Evolutionary conservation across 2,113 vertebrate genomes (phyloP).

Genomic region (Axis porcinus): DNA sequence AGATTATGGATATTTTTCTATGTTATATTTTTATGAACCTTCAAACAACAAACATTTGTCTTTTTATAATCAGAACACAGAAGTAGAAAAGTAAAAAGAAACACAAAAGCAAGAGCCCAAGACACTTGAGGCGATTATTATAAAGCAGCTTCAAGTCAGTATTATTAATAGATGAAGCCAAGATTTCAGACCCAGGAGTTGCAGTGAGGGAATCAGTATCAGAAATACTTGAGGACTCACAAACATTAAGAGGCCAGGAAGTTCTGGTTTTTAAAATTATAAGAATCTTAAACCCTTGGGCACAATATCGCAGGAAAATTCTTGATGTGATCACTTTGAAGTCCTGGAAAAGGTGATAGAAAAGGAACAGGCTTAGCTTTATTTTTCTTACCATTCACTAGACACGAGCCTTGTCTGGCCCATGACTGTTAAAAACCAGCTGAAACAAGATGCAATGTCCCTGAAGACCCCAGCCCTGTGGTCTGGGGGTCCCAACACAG

Average conservation of each 20-base stretch:
- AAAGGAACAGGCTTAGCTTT: background rate
- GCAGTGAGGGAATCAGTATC: background rate
- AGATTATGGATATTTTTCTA: background rate
- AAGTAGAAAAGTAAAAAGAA: slow-evolving; percentile 14
- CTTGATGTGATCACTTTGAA: slow-evolving; percentile 10
- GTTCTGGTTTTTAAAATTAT: slow-evolving; percentile 18
- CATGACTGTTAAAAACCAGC: background rate
- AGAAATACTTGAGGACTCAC: background rate
- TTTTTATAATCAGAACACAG: background rate
- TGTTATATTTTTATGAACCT: slow-evolving; percentile 21
- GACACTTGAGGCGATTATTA: background rate
- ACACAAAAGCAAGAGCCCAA: background rate
- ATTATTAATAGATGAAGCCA: background rate
- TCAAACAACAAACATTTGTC: background rate
- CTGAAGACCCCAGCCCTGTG: too few relatives aligned
- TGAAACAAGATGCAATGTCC: background rate
- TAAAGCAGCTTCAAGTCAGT: background rate
- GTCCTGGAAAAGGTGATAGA: background rate
- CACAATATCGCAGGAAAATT: background rate
- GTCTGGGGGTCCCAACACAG: background rate
- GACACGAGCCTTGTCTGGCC: background rate
- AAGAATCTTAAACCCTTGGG: background rate
- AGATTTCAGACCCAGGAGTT: background rate
- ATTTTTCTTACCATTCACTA: background rate
- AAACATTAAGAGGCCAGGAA: background rate